Conservation (phyloP, 2,888 invertebrate genomes). For the Ellobium chinense region DNA sequence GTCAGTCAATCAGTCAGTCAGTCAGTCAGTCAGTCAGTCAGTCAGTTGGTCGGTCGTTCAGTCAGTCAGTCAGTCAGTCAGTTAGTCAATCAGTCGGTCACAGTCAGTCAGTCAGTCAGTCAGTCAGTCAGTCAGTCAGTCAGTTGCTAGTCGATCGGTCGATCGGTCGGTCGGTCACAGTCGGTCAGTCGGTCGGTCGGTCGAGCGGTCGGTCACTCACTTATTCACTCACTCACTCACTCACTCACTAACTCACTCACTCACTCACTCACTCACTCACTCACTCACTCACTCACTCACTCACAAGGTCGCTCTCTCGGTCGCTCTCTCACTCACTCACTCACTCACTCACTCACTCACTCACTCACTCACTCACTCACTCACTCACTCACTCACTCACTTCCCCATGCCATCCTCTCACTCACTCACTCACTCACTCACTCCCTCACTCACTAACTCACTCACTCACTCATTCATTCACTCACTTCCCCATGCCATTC, state of each 20-base stretch:
- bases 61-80: neutral
- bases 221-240: neutral
- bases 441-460: neutral
- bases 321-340: slow-evolving; percentile 4
- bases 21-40: neutral
- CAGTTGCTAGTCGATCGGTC: neutral
- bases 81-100: neutral
- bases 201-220: neutral
- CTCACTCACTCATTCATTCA: too few species aligned
- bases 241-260: neutral
- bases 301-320: neutral
- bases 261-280: neutral
- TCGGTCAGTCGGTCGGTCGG: neutral
- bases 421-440: neutral
- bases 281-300: neutral
- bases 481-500: too few species aligned
- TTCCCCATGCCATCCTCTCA: too few species aligned
- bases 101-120: neutral
- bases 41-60: neutral
- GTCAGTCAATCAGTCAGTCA: too few species aligned
- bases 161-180: neutral
- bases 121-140: neutral
- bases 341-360: slow-evolving; percentile 9
- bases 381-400: neutral
- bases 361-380: neutral